Base-by-base conservation (phyloP, 2,113 vertebrate species). In the Todiramphus chloris region DNA sequence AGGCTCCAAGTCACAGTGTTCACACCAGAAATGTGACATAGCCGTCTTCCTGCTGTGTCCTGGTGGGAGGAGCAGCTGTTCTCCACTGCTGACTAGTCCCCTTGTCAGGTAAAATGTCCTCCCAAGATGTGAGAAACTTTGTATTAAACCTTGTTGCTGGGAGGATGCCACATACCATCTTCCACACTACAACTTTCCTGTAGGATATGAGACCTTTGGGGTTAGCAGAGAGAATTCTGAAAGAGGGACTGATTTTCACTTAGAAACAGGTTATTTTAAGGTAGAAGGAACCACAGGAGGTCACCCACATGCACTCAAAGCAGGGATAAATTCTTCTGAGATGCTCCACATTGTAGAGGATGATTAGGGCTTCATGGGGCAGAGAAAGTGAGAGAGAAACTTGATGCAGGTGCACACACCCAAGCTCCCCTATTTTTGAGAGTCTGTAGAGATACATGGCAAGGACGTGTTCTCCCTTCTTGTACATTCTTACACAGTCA, bases 281-380 rank as follows among this genome's bases (percentile, higher is more conserved):
- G 17, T 43, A 24, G 37, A 87, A 84, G 46, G 37, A 74, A 63
- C 15, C 37, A 67, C 60, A 53, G 28, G 33, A 87, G 10, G 46
- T 87, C 21, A 35, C 44, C 3, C 41, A 82, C 4, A 10, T 2
- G 2, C 21, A 50, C 19, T 33, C 20, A 74, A 28, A 58, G 23
- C 24, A 58, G 39, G 33, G 9, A 55, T 73, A 8, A 58, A 10
- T 43, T 89, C 51, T 63, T 89, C 30, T 5, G 4, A 77, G 31
- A 20, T 53, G 23, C 11, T 89, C 16, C 37, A 13, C 0, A 0
- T 44, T 78, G 50, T 58, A 70, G 35, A 91, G 33, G 9, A 21
- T 53, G 19, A 91, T 33, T 70, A 31, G 12, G 21, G 31, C 10
- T 70, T 91, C 31, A 67, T 0, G 2, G 16, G 20, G 12, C 35